A percentile compares a stretch with the other conserved stretches of the same genome.
Conservation (phyloP, 2,113 vertebrate genomes). For the Zeus faber region DNA sequence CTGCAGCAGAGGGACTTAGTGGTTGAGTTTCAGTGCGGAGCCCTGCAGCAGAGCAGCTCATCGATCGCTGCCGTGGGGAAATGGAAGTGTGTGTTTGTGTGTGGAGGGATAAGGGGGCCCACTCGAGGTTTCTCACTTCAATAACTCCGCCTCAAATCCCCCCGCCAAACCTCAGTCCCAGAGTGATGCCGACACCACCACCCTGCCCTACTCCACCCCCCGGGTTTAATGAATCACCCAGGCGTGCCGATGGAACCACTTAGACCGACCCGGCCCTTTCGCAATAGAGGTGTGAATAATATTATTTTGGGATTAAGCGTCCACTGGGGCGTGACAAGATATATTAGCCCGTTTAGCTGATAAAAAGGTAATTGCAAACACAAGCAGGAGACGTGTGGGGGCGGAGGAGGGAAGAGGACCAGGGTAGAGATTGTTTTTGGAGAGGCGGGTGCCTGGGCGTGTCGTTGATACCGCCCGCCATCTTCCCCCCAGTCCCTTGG, state of each 20-base stretch:
- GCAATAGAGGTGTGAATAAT: conserved; percentile 44
- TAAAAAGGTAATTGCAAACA: conserved; percentile 66
- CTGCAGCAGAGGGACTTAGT: conserved; percentile 22
- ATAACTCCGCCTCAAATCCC: conserved; percentile 56
- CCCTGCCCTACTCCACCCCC: conserved; percentile 29
- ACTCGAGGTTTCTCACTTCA: conserved; percentile 39
- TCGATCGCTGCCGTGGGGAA: conserved; percentile 51
- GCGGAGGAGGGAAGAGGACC: neutral
- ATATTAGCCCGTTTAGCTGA: conserved; percentile 69
- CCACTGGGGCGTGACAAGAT: conserved; percentile 70
- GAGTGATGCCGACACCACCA: no score
- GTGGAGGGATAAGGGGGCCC: conserved; percentile 25
- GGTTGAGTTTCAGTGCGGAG: conserved; percentile 33
- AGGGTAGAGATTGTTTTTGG: neutral
- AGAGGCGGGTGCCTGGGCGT: conserved; percentile 6
- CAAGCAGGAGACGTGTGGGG: conserved; percentile 12
- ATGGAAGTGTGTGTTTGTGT: conserved; percentile 12
- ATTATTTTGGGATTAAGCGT: conserved; percentile 66
- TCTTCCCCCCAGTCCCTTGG: no score
- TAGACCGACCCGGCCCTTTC: conserved; percentile 13
- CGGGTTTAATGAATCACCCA: conserved; percentile 55
- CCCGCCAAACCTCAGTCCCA: conserved; percentile 44
- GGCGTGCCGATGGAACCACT: conserved; percentile 38
- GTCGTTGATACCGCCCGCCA: no score
- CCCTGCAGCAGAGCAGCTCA: conserved; percentile 51